These are phyloP conservation scores for Aproaerema taeniolella DNA, from an alignment of 2,888 invertebrate genomes.

Conservation along the genomic window DNA sequence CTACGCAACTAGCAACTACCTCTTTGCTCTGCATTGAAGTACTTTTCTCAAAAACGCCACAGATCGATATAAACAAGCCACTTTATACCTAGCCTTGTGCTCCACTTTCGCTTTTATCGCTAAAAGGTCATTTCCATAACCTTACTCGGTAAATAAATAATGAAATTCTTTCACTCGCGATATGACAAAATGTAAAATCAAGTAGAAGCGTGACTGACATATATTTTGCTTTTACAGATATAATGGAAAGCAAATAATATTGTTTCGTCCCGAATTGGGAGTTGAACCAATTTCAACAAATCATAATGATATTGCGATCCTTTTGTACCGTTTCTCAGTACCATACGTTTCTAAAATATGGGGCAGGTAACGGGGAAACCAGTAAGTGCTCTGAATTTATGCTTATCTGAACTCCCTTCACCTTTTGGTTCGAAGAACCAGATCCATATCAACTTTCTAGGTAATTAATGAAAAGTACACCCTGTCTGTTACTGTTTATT, in stretches of 20 bases:
- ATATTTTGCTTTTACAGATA: slow-evolving; percentile 17
- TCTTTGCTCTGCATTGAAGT: neutral
- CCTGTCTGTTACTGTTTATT: too few relatives aligned
- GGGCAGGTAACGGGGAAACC: slow-evolving; percentile 1
- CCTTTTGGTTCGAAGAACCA: slow-evolving; percentile 2
- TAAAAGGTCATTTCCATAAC: slow-evolving; percentile 38
- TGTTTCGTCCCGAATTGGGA: neutral
- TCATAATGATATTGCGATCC: neutral
- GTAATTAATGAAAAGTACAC: neutral
- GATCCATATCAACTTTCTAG: slow-evolving; percentile 6
- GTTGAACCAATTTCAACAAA: neutral
- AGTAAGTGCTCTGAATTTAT: too few relatives aligned
- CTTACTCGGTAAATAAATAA: slow-evolving; percentile 17
- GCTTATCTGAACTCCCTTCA: slow-evolving; percentile 3
- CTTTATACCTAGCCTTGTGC: slow-evolving; percentile 40
- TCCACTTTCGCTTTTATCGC: slow-evolving; percentile 48
- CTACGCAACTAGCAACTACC: slow-evolving; percentile 1
- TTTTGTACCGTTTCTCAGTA: too few relatives aligned
- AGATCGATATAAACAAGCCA: slow-evolving; percentile 39
- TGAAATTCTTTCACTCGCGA: slow-evolving; percentile 1
- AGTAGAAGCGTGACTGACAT: slow-evolving; percentile 15
- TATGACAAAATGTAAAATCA: slow-evolving; percentile 2
- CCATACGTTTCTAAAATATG: too few relatives aligned
- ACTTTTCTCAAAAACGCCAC: slow-evolving; percentile 18
- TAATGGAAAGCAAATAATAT: neutral